Evolutionary conservation across 1,140 invertebrate species (phyloP), one percentile per base, ranked within the genome.

Genomic region (Calliphora vicina): DNA sequence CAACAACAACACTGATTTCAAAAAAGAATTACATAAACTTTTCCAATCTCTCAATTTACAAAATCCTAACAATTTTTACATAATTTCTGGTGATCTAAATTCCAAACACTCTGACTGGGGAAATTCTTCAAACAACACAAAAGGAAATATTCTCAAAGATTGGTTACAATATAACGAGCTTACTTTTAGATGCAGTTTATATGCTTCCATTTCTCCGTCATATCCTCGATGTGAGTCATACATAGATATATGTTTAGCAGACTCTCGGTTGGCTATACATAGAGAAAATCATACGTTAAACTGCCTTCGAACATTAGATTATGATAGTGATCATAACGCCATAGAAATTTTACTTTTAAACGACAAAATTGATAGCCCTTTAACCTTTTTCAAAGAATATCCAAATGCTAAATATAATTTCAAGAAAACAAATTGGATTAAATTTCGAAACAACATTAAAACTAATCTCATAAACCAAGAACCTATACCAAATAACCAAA

Each of bases 251-350:
- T 74, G 73, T 35, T 25, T 74, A 29, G 0, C 26, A 5, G 73
- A 74, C 73, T 35, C 17, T 35, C 26, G 73, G 6, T 29, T 74
- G 26, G 6, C 15, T 27, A 74, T 74, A 74, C 26, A 29, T 29
- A 74, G 35, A 29, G 17, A 27, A 17, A 74, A 74, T 35, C n/a
- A 29, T 17, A 74, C 73, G 9, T 17, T 74, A 12, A 74, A 74
- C n/a, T 74, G 73, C 35, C 26, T 74, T 17, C 27, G 17, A 29
- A n/a, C 26, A 6, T 12, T 74, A 13, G 26, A 74, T 35, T 29
- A 26, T 29, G 73, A 74, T 35, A 74, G 73, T 35, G 73, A 74
- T 29, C 25, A 74, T 35, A 74, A 29, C 26, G 73, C 73, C 23
- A 27, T 74, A 74, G 25, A 74, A 74, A 74, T 74, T 13, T 8